Conservation (phyloP, 2,113 vertebrate genomes). For the Salvelinus alpinus region DNA sequence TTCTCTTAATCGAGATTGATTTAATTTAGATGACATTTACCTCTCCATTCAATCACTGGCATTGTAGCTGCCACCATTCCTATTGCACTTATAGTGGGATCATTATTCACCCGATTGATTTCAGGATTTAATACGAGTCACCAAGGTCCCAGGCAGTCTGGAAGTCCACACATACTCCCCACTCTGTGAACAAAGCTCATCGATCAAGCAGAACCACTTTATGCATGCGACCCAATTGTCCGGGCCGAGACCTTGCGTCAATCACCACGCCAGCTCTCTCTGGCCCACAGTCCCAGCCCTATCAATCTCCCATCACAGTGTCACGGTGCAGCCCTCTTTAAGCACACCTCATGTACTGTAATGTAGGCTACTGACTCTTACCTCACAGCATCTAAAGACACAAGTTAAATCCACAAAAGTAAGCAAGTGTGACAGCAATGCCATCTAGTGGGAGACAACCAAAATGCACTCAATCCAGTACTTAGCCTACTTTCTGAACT, state of each 20-base stretch:
- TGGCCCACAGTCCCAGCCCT: constrained; percentile 52
- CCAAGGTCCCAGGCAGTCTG: constrained; percentile 33
- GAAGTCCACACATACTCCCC: constrained; percentile 17
- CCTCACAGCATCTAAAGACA: constrained; percentile 20
- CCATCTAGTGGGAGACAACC: constrained; percentile 51
- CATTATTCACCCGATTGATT: constrained; percentile 63
- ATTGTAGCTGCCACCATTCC: constrained; percentile 26
- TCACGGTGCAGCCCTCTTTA: constrained; percentile 65
- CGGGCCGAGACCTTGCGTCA: constrained; percentile 55
- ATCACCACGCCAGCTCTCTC: constrained; percentile 52
- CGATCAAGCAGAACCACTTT: constrained; percentile 55
- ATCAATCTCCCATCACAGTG: constrained; percentile 76
- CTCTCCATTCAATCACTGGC: constrained; percentile 63
- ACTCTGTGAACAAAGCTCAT: constrained; percentile 54
- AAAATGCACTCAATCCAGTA: constrained; percentile 10
- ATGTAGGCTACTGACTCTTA: constrained; percentile 54
- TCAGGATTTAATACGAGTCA: constrained; percentile 46
- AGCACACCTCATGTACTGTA: constrained; percentile 67
- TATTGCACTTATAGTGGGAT: constrained; percentile 52
- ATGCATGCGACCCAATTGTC: constrained; percentile 63
- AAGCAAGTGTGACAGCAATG: constrained; percentile 27
- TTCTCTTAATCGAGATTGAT: constrained; percentile 63
- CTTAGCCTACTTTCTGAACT: not conserved
- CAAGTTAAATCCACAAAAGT: not conserved
- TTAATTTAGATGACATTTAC: constrained; percentile 73